A percentile compares a stretch with the other conserved stretches of the same genome.
phyloP scores from a whole-genome alignment of 2,888 invertebrate species.

The Rhagonycha fulva region DNA sequence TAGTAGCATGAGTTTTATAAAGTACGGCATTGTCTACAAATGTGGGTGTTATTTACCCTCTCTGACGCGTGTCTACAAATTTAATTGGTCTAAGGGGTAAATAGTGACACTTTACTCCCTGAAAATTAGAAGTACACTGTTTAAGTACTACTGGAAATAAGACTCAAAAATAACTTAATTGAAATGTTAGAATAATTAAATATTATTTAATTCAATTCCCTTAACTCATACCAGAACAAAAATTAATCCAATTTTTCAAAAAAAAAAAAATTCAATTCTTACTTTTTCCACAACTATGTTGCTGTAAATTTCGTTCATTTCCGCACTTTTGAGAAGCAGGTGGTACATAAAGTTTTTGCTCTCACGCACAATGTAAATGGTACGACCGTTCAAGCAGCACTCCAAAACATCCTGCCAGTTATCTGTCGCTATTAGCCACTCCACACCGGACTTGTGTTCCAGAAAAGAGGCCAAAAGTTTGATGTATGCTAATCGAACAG shows the following conservation, averaged over 20 bases:
- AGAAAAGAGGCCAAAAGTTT: conserved; percentile 65
- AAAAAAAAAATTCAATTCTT: neutral
- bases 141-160: too few species aligned
- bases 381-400: conserved; percentile 67
- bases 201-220: too few species aligned
- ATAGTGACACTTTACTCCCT: too few species aligned
- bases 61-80: too few species aligned
- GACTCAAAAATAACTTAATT: too few species aligned
- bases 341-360: conserved; percentile 66
- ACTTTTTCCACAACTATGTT: conserved; percentile 23
- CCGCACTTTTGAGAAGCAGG: conserved; percentile 62
- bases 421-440: conserved; percentile 66
- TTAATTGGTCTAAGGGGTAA: too few species aligned
- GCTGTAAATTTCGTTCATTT: conserved; percentile 59
- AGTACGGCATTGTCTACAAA: too few species aligned
- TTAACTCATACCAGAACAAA: too few species aligned
- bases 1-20: too few species aligned
- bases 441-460: conserved; percentile 65
- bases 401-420: conserved; percentile 69
- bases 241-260: neutral
- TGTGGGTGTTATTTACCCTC: too few species aligned
- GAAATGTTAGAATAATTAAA: too few species aligned
- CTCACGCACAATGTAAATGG: conserved; percentile 72
- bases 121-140: too few species aligned
- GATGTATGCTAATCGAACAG: conserved; percentile 69